A percentile compares a stretch with the other conserved stretches of the same genome.
phyloP scores from a whole-genome alignment of 2,888 invertebrate species.

The Melanostoma mellinum region DNA sequence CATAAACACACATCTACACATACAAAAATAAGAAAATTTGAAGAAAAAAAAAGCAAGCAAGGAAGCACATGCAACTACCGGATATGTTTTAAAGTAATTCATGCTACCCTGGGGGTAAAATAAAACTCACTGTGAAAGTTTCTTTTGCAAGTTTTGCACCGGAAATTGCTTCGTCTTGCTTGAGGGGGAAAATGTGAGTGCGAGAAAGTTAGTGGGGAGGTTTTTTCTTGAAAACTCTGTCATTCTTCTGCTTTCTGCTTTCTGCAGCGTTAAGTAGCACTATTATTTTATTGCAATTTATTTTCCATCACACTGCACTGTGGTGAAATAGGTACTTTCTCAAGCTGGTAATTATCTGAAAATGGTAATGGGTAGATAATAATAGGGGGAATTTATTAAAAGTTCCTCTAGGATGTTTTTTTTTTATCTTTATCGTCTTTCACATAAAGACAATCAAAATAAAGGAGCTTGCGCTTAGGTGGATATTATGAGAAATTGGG shows the following conservation, averaged over 20 bases:
- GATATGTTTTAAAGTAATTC: constrained; percentile 73
- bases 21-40: not conserved
- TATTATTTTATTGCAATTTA: constrained; percentile 71
- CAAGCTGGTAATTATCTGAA: constrained; percentile 68
- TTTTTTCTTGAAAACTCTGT: constrained; percentile 64
- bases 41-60: not conserved
- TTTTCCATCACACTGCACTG: constrained; percentile 55
- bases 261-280: constrained; percentile 67
- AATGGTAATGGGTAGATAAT: constrained; percentile 65
- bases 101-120: constrained; percentile 72
- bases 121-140: constrained; percentile 69
- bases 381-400: constrained; percentile 58
- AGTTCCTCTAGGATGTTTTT: constrained; percentile 27
- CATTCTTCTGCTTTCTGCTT: constrained; percentile 54
- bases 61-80: constrained; percentile 69
- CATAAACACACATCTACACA: constrained; percentile 1
- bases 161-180: constrained; percentile 72
- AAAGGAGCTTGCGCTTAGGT: not conserved
- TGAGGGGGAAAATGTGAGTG: constrained; percentile 35
- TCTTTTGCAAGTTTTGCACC: constrained; percentile 72
- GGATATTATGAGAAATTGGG: too few species aligned
- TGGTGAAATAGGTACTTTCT: constrained; percentile 49
- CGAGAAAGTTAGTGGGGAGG: constrained; percentile 2
- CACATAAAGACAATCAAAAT: not conserved
- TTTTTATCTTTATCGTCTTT: not conserved